Base-by-base conservation (phyloP, 2,888 invertebrate species). In the Dinocampus coccinellae region DNA sequence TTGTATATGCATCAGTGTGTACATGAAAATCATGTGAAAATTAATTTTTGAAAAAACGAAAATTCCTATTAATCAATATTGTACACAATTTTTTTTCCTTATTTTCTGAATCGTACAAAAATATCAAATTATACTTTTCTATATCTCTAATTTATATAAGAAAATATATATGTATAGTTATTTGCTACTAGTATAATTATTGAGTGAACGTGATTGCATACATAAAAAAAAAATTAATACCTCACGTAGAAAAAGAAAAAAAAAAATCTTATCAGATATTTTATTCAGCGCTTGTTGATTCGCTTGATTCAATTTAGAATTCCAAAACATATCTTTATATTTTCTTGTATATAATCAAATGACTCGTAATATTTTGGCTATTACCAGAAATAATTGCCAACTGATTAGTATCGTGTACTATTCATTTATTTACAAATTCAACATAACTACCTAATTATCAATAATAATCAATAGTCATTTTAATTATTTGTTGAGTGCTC, bases 381-480 rank as follows among this genome's bases (percentile, higher is more conserved):
- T n/a, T n/a, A n/a, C n/a, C n/a, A n/a, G n/a, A n/a, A n/a, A n/a
- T n/a, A n/a, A n/a, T n/a, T n/a, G n/a, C n/a, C n/a, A n/a, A n/a
- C n/a, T n/a, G n/a, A n/a, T n/a, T n/a, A n/a, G n/a, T n/a, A n/a
- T n/a, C n/a, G n/a, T n/a, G n/a, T n/a, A n/a, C n/a, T n/a, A n/a
- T n/a, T n/a, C n/a, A n/a, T n/a, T n/a, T n/a, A n/a, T n/a, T n/a
- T n/a, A n/a, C n/a, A n/a, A n/a, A n/a, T n/a, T n/a, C n/a, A n/a
- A n/a, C n/a, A n/a, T n/a, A n/a, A n/a, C n/a, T n/a, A n/a, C n/a
- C n/a, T n/a, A n/a, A n/a, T n/a, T n/a, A n/a, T n/a, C n/a, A n/a
- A n/a, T n/a, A n/a, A n/a, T n/a, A n/a, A n/a, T n/a, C 67, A 74
- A 73, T 73, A 55, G 69, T 71, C 3, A 1, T 39, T n/a, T 13